Evolutionary conservation across 2,888 invertebrate species (phyloP), one percentile per base, ranked within the genome.

Genomic region (Rotaria socialis): DNA sequence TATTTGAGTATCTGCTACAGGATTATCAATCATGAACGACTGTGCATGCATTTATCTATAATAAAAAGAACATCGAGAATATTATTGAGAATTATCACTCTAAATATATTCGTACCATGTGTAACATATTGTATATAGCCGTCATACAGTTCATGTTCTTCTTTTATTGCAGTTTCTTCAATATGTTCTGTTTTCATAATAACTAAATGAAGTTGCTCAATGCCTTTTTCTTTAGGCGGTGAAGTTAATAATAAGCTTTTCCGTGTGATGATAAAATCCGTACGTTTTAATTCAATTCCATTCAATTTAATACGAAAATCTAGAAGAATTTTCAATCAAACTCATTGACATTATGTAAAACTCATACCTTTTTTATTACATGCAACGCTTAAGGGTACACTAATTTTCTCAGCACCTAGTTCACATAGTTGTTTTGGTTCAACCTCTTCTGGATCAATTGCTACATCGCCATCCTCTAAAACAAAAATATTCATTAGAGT

Each of bases 231-330:
- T 67, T 67, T 2, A 67, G 19, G 16, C 16, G 67, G 67, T 5
- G 67, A 41, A 19, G 5, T 35, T 16, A 67, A 14, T 19, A 14
- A 14, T 35, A 67, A 35, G 19, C 19, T 16, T 67, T 67, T 67
- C 7, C 0, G 4, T 19, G 3, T 0, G 0, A 67, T 35, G 35
- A 0, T 35, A 19, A 35, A 67, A 16, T 27, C 1, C 10, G 0
- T 35, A 27, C 35, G 14, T 19, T 67, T 27, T 35, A 67, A 3
- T 14, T 67, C 16, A 27, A 6, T 35, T 0, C 6, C 67, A 35
- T 67, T 27, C 1, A 6, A 67, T 67, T 67, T 19, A 16, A 67
- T 67, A 6, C 5, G 6, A 67, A 67, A 67, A 27, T 67, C 67
- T 67, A 67, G 35, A 67, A 27, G 35, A 35, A 2, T 19, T 35